Percentiles rank a stretch among this genome's conserved stretches.
phyloP scores from a whole-genome alignment of 2,797 vertebrate genomes.

The Luscinia megarhynchos region DNA sequence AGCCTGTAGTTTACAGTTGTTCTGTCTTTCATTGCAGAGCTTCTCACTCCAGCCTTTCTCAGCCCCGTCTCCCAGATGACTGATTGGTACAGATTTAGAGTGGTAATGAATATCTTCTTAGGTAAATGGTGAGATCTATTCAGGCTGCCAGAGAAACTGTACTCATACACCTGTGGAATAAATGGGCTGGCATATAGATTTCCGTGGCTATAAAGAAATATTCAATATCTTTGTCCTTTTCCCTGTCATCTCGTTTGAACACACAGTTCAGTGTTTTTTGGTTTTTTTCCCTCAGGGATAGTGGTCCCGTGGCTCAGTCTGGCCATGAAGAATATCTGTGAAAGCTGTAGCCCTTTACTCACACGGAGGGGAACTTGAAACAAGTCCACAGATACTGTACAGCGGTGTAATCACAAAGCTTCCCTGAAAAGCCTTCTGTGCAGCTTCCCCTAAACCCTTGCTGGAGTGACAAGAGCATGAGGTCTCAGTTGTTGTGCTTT shows the following conservation, averaged over 20 bases:
- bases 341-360: neutral
- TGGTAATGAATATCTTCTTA: neutral
- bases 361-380: neutral
- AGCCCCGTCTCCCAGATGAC: neutral
- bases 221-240: neutral
- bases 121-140: neutral
- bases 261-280: neutral
- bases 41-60: neutral
- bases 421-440: neutral
- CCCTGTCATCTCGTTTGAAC: neutral
- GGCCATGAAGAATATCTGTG: neutral
- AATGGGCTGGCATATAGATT: neutral
- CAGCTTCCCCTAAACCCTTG: neutral
- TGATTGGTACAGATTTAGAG: neutral
- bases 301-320: fast-evolving
- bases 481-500: neutral
- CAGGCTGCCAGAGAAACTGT: neutral
- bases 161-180: neutral
- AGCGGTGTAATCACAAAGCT: neutral
- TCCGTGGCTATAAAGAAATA: neutral
- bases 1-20: neutral
- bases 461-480: neutral
- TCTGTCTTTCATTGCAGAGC: neutral
- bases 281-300: neutral
- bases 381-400: neutral